Base-by-base conservation (phyloP, 1,140 invertebrate genomes). In the Galleria mellonella region DNA sequence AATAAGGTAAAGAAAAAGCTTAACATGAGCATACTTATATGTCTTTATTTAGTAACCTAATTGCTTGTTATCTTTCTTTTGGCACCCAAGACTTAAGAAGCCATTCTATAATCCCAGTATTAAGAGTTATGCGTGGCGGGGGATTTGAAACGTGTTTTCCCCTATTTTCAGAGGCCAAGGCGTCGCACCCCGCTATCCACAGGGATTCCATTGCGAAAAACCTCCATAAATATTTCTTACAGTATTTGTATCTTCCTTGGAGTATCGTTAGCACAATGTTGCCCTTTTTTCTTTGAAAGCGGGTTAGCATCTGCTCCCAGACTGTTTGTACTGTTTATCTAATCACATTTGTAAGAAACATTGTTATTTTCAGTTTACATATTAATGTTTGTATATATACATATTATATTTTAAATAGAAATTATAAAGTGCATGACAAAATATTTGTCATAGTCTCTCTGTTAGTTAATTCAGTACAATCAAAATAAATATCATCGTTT, bases 201-300 rank as follows among this genome's bases (percentile, higher is more conserved):
- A 41, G 73, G 81, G 81, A 82, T 84, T 81, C 69, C 59, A 68
- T 75, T 77, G 61, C 73, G 73, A 84, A 84, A 82, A 84, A 82
- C 81, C 77, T 74, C 81, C 81, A 84, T 84, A 84, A 84, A 84
- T 84, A 82, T 84, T 79, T 84, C 77, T 82, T 77, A 82, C 67
- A 72, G 75, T 78, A 72, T 84, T 84, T 84, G 81, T 82, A 82
- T 78, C 76, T 82, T 75, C 81, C 77, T 78, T 57, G 66, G 75
- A 79, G 81, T 71, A 81, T 82, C 77, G 77, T 82, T 81, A 84
- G 69, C 66, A 64, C 67, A 67, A 67, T 73, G 74, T 76, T 82
- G 61, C 69, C 70, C 48, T 72, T 79, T 78, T 74, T 81, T 76
- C 59, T 51, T 54, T 45, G 30, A 45, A 55, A 66, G 49, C 46